Percentiles rank a stretch among this genome's conserved stretches.
phyloP scores from a whole-genome alignment of 2,888 invertebrate genomes.

The Lepidocyrtoides sp. region DNA sequence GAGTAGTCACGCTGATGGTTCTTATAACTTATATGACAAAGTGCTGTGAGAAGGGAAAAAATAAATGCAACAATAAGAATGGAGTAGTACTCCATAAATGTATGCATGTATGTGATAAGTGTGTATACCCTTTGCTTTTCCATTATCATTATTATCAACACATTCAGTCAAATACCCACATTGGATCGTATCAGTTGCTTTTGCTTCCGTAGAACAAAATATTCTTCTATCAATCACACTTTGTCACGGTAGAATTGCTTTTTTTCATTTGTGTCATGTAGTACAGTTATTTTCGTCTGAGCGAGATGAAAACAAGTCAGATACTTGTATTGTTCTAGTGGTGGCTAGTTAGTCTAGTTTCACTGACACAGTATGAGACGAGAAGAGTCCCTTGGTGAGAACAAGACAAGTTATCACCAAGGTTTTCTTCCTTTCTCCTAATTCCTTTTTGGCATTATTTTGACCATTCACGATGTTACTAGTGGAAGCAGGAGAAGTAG shows the following conservation, averaged over 20 bases:
- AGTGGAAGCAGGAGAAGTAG: too few species aligned
- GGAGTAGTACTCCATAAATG: neutral
- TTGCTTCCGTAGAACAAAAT: neutral
- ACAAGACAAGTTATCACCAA: neutral
- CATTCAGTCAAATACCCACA: neutral
- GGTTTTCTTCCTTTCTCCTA: conserved; percentile 22
- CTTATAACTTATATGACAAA: neutral
- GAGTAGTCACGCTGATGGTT: neutral
- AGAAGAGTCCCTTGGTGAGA: conserved; percentile 12
- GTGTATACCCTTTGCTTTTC: too few species aligned
- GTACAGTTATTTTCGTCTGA: neutral
- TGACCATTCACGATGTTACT: neutral
- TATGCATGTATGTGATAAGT: too few species aligned
- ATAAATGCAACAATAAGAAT: neutral
- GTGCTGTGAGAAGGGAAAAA: neutral
- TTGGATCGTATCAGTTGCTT: neutral
- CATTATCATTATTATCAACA: neutral
- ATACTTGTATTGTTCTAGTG: neutral
- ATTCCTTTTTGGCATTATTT: neutral
- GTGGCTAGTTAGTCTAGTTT: conserved; percentile 1
- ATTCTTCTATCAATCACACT: conserved; percentile 37
- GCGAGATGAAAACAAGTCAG: neutral
- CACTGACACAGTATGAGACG: neutral
- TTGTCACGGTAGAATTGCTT: conserved; percentile 1
- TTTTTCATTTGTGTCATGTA: neutral